Conservation (phyloP, 1,140 invertebrate genomes). For the Carposina sasakii region DNA sequence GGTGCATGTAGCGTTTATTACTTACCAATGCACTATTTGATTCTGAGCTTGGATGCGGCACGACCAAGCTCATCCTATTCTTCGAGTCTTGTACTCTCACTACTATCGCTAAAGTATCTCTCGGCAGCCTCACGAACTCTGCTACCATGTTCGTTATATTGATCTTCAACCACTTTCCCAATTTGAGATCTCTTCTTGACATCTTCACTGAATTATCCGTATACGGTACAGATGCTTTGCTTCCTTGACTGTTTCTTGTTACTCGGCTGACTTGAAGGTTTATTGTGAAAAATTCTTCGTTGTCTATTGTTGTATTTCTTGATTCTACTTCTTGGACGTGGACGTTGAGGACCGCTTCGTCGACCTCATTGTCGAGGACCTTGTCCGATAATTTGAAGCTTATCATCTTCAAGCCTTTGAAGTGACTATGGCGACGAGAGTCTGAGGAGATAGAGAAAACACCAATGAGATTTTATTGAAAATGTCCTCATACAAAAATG, state of each 20-base stretch:
- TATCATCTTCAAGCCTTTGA: slow-evolving; percentile 66
- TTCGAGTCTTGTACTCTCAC: slow-evolving; percentile 77
- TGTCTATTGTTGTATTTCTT: slow-evolving; percentile 40
- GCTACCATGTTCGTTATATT: slow-evolving; percentile 84
- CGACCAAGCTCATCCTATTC: slow-evolving; percentile 56
- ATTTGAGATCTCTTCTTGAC: slow-evolving; percentile 45
- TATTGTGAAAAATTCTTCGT: slow-evolving; percentile 48
- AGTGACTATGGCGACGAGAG: slow-evolving; percentile 59
- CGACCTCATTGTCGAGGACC: slow-evolving; percentile 70
- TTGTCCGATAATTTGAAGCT: slow-evolving; percentile 75
- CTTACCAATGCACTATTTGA: slow-evolving; percentile 68
- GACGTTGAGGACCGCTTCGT: slow-evolving; percentile 72
- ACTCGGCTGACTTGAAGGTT: slow-evolving; percentile 61
- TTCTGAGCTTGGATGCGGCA: slow-evolving; percentile 67
- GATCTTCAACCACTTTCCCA: slow-evolving; percentile 81
- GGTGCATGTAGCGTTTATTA: no score
- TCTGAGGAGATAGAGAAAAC: slow-evolving; percentile 40
- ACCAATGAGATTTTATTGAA: neutral
- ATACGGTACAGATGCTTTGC: slow-evolving; percentile 53
- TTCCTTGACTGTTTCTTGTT: slow-evolving; percentile 51
- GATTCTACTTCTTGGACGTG: slow-evolving; percentile 64
- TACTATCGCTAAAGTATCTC: slow-evolving; percentile 82
- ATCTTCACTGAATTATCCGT: slow-evolving; percentile 53
- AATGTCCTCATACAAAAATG: slow-evolving; percentile 2
- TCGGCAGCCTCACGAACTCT: slow-evolving; percentile 82